Percentiles rank a stretch among this genome's conserved stretches.
phyloP scores from a whole-genome alignment of 2,888 invertebrate genomes.

The Campopleginae sp. region DNA sequence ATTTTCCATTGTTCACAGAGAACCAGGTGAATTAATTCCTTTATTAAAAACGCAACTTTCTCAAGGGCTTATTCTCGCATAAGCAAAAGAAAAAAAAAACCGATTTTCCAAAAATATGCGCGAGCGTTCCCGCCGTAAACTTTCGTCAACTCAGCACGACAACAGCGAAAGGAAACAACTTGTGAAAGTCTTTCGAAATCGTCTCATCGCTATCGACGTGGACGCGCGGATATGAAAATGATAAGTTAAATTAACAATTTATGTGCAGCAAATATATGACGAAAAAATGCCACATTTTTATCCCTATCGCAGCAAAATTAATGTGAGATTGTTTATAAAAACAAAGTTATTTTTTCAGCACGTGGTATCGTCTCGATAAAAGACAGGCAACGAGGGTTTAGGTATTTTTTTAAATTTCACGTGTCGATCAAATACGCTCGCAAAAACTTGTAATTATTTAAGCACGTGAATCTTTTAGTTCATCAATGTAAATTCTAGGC shows the following conservation, averaged over 20 bases:
- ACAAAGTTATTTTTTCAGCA: neutral
- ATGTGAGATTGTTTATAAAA: constrained; percentile 16
- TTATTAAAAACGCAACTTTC: too few species aligned
- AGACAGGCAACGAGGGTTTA: neutral
- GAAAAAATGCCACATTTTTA: neutral
- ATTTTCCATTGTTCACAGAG: neutral
- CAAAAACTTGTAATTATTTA: too few species aligned
- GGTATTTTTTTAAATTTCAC: neutral
- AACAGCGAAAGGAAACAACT: constrained; percentile 18
- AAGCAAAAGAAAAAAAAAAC: neutral
- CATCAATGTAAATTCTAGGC: too few species aligned
- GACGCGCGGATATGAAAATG: constrained; percentile 6
- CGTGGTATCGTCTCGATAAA: neutral
- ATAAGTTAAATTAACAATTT: constrained; percentile 12
- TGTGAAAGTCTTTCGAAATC: constrained; percentile 55
- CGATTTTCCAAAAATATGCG: constrained; percentile 35
- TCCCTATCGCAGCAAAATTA: neutral
- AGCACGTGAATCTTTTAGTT: too few species aligned
- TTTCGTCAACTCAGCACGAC: too few species aligned
- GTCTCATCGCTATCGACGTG: constrained; percentile 4
- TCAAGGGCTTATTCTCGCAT: neutral
- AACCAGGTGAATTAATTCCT: neutral
- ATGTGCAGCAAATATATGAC: neutral
- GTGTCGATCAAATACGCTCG: neutral
- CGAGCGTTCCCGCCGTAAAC: constrained; percentile 5